Evolutionary conservation across 2,797 vertebrate species (phyloP).

Genomic region (Carcharodon carcharias): DNA sequence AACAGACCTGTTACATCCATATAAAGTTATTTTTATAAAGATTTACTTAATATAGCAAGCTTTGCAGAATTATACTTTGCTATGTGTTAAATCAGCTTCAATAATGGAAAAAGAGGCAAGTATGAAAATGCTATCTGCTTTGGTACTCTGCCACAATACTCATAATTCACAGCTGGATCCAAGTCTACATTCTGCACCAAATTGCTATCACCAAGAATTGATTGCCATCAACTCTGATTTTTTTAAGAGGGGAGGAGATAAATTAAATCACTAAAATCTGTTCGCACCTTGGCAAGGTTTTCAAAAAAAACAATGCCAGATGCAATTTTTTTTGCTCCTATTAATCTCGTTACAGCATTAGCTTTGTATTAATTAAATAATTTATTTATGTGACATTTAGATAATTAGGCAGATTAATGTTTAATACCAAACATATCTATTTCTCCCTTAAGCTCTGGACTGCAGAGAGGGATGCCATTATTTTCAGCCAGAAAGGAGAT

Average conservation of each 20-base stretch:
- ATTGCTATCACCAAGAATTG: slow-evolving; percentile 23
- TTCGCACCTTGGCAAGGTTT: neutral
- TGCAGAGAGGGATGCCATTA: neutral
- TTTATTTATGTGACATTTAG: neutral
- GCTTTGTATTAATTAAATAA: neutral
- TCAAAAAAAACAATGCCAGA: neutral
- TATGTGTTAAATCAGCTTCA: slow-evolving; percentile 29
- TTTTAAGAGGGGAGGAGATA: neutral
- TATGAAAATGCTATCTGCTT: neutral
- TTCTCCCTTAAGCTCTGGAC: neutral
- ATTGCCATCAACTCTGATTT: neutral
- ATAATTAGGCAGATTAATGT: neutral
- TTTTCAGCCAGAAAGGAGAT: no score
- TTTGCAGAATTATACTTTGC: neutral
- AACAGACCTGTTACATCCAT: neutral
- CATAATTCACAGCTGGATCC: neutral
- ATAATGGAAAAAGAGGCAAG: neutral
- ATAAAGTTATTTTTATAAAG: neutral
- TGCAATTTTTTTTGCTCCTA: neutral
- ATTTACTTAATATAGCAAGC: neutral
- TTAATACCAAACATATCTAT: neutral
- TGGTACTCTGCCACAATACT: neutral
- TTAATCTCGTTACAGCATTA: slow-evolving; percentile 18
- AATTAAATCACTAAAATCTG: slow-evolving; percentile 19
- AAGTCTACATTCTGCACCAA: neutral